phyloP scores from a whole-genome alignment of 1,140 invertebrate genomes.

The Zaprionus nigranus region DNA sequence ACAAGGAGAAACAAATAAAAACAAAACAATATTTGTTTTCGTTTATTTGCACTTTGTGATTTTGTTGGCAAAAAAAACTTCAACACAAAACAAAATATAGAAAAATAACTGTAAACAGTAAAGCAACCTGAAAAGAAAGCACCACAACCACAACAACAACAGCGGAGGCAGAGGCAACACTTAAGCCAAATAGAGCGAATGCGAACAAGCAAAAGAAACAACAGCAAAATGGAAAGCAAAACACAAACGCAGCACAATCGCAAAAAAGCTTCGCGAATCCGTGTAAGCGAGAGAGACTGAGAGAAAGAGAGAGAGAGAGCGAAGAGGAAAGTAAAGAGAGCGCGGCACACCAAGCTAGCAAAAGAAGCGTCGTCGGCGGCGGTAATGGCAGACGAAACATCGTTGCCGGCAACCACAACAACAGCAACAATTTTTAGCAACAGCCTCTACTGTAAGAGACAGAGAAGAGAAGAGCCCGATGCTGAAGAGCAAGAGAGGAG shows the following conservation, averaged over 20 bases:
- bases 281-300: background rate
- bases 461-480: constrained; percentile 6
- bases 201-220: constrained; percentile 25
- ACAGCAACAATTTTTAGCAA: constrained; percentile 46
- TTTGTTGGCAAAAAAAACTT: constrained; percentile 5
- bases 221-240: constrained; percentile 50
- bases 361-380: background rate
- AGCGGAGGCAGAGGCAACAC: constrained; percentile 31
- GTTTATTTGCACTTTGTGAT: constrained; percentile 34
- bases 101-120: constrained; percentile 45
- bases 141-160: constrained; percentile 8
- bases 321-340: background rate
- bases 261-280: background rate
- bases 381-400: constrained; percentile 32
- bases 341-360: constrained; percentile 36
- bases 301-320: constrained; percentile 16
- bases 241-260: constrained; percentile 21
- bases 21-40: constrained; percentile 37
- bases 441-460: constrained; percentile 13
- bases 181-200: constrained; percentile 51
- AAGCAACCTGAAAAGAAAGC: constrained; percentile 42
- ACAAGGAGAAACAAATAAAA: background rate
- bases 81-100: constrained; percentile 30
- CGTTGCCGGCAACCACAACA: constrained; percentile 27
- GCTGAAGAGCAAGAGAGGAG: background rate